Base-by-base conservation (phyloP, 2,797 vertebrate genomes). In the Gymnoscopelus microlampas region DNA sequence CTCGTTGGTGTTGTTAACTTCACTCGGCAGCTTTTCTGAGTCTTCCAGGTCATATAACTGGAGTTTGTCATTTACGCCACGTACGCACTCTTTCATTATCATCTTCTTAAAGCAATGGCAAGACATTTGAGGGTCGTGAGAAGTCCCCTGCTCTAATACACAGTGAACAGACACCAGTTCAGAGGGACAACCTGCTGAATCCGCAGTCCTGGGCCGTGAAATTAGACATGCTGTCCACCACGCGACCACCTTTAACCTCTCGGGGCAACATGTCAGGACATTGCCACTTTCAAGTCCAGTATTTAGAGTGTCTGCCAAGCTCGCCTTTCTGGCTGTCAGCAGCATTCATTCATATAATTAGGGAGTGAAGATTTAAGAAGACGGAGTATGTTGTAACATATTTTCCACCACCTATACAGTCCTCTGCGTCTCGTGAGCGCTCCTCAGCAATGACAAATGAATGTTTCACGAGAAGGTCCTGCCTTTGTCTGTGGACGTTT, bases 41-140 rank as follows among this genome's bases (percentile, higher is more conserved):
- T 69, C 72, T 71, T 82, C 67, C 71, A 74, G 79, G 82, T 82
- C 82, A 84, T 77, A 78, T 77, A 78, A 84, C 68, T 77, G 76
- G 75, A 81, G 77, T 81, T 85, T 81, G 81, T 85, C 81, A 81
- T 90, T 87, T 85, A 72, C 82, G 74, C 86, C 79, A 78, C 15
- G 2, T 12, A 47, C 54, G 72, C 49, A 58, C 74, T 84, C 79
- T 78, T 84, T 87, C 83, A 91, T 90, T 87, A 88, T 69, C 71
- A 58, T 60, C 74, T 74, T 81, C 80, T 68, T 77, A 78, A 79
- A 19, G 61, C 58, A 71, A 14, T 66, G 70, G 63, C 65, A 19
- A 77, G 81, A 84, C 73, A 63, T 56, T 5, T 62, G 54, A 75
- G 73, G 63, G 63, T 70, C 64, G 73, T 77, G 76, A 79, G 80